A percentile compares a stretch with the other conserved stretches of the same genome.
phyloP scores from a whole-genome alignment of 2,113 vertebrate species.

The Catharus fuscescens region DNA sequence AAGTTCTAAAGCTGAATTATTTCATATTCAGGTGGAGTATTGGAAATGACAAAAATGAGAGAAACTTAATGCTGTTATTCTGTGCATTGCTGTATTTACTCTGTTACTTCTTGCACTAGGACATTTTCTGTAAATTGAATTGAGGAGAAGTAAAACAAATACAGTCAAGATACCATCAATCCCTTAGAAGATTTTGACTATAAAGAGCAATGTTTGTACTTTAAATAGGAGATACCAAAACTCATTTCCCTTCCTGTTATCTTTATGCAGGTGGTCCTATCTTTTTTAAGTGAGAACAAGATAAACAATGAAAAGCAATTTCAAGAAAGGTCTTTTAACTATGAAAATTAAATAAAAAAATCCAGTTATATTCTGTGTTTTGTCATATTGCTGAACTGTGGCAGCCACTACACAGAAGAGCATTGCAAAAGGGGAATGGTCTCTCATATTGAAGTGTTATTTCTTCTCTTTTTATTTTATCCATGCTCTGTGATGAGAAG shows the following conservation, averaged over 20 bases:
- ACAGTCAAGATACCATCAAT: neutral
- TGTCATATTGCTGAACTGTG: neutral
- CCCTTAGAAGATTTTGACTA: neutral
- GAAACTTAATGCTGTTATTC: neutral
- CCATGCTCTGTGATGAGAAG: neutral
- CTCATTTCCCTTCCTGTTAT: neutral
- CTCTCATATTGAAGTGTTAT: neutral
- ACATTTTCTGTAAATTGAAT: neutral
- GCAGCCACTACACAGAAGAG: neutral
- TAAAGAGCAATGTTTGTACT: neutral
- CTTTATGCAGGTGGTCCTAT: neutral
- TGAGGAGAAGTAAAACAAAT: conserved; percentile 10
- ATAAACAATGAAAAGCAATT: conserved; percentile 25
- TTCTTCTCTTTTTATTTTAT: neutral
- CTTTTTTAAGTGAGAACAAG: neutral
- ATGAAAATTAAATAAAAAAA: neutral
- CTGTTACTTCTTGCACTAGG: neutral
- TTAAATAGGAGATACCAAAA: neutral
- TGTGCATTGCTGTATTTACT: neutral
- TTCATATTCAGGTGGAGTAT: neutral
- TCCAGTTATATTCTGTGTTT: neutral
- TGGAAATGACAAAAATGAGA: neutral
- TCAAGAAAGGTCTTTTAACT: neutral
- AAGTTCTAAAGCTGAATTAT: neutral
- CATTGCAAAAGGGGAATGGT: neutral